phyloP scores from a whole-genome alignment of 1,140 invertebrate species.

The Gonioctena quinquepunctata region DNA sequence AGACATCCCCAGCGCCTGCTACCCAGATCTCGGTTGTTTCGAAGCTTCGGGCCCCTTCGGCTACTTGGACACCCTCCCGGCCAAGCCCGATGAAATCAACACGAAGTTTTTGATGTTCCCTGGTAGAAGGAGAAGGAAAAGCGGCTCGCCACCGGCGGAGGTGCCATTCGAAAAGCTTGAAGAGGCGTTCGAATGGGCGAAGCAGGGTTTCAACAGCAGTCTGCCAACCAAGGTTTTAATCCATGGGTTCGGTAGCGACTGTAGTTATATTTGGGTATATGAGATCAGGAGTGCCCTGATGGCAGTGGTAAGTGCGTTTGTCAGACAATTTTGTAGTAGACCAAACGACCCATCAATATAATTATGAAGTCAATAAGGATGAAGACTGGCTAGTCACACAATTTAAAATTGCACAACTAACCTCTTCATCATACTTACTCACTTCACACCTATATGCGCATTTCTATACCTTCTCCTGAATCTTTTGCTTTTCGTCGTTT shows the following conservation, averaged over 20 bases:
- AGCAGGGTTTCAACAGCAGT: constrained; percentile 66
- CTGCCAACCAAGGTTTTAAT: constrained; percentile 88
- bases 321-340: no score
- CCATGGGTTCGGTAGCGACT: constrained; percentile 92
- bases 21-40: constrained; percentile 91
- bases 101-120: constrained; percentile 77
- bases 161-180: constrained; percentile 71
- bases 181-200: constrained; percentile 65
- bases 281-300: constrained; percentile 90
- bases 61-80: constrained; percentile 87
- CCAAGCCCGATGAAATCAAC: constrained; percentile 83
- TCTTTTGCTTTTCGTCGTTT: no score
- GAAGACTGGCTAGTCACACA: no score
- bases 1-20: constrained; percentile 81
- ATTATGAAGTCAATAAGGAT: no score
- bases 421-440: no score
- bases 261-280: constrained; percentile 88
- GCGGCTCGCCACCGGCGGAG: constrained; percentile 66
- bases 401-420: no score
- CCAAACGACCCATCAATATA: no score
- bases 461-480: no score
- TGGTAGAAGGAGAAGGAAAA: constrained; percentile 46
- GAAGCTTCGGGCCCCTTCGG: constrained; percentile 89
- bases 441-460: no score
- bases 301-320: constrained; percentile 70